Conservation (phyloP, 2,888 invertebrate species). For the Chirona hameri region DNA sequence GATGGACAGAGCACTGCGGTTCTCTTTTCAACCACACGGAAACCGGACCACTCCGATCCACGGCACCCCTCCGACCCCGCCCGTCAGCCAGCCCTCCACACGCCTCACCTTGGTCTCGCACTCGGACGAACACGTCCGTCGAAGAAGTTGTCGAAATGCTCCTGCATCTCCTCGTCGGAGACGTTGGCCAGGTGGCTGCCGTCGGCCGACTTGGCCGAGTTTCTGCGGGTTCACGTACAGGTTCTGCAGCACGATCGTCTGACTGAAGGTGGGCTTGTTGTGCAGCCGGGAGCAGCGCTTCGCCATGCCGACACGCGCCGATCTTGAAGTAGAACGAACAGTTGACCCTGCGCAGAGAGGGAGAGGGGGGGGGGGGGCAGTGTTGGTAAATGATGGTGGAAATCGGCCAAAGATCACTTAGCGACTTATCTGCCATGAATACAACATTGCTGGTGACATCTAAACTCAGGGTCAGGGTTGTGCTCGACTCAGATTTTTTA, state of each 20-base stretch:
- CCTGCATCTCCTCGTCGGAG: slow-evolving; percentile 97
- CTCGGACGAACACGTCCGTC: slow-evolving; percentile 99
- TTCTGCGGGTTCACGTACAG: slow-evolving; percentile 97
- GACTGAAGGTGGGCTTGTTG: slow-evolving; percentile 98
- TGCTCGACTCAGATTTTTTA: too few species aligned
- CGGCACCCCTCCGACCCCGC: too few species aligned
- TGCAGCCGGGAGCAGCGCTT: slow-evolving; percentile 97
- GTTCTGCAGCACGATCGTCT: slow-evolving; percentile 95
- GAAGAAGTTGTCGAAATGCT: slow-evolving; percentile 99
- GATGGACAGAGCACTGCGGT: too few species aligned
- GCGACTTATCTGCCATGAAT: too few species aligned
- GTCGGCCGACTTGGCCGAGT: slow-evolving; percentile 95
- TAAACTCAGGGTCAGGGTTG: too few species aligned
- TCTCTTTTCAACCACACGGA: too few species aligned
- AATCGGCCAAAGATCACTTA: too few species aligned
- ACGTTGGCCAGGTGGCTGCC: slow-evolving; percentile 93
- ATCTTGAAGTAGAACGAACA: slow-evolving; percentile 99
- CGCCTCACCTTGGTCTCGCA: slow-evolving; percentile 82
- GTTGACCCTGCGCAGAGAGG: slow-evolving; percentile 97
- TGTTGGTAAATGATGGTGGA: too few species aligned
- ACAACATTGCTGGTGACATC: too few species aligned
- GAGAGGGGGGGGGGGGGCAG: too few species aligned
- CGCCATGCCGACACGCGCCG: slow-evolving; percentile 99
- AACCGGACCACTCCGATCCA: too few species aligned
- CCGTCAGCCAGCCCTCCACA: not conserved